Percentiles rank a stretch among this genome's conserved stretches.
These are phyloP conservation scores for Burhinus bistriatus DNA, from an alignment of 2,113 vertebrate genomes.

Conservation along the genomic window DNA sequence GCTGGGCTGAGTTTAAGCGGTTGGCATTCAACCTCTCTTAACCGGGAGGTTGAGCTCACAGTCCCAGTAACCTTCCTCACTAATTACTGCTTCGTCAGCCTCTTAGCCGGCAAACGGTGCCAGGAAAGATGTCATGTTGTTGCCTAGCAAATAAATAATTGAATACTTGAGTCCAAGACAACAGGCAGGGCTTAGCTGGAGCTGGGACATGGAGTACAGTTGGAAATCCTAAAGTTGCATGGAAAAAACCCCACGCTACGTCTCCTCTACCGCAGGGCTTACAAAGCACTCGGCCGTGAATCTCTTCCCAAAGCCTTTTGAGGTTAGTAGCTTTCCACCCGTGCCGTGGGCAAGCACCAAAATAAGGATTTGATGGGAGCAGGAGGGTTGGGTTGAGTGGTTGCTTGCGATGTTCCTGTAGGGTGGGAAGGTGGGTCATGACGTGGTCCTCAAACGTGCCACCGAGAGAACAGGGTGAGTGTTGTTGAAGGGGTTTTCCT, in stretches of 20 bases:
- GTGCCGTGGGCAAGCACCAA: neutral
- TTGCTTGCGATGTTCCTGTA: rapidly evolving
- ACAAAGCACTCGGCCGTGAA: neutral
- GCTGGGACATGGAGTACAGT: neutral
- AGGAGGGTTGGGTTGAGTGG: neutral
- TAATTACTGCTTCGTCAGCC: neutral
- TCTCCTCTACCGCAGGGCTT: rapidly evolving
- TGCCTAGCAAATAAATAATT: constrained; percentile 18
- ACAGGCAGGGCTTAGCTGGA: neutral
- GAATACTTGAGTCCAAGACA: neutral
- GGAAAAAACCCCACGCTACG: neutral
- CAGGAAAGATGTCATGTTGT: constrained; percentile 4
- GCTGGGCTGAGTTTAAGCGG: neutral
- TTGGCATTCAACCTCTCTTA: neutral
- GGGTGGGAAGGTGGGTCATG: neutral
- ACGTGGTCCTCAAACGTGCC: rapidly evolving
- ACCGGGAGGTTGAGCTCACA: neutral
- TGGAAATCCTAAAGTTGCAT: neutral
- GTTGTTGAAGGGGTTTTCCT: rapidly evolving
- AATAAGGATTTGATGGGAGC: neutral
- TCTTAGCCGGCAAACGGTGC: neutral
- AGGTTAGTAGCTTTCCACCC: rapidly evolving
- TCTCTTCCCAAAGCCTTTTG: neutral
- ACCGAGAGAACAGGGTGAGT: rapidly evolving
- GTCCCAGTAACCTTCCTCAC: neutral